Evolutionary conservation across 2,888 invertebrate species (phyloP).

Genomic region (Drosophila ustulata): DNA sequence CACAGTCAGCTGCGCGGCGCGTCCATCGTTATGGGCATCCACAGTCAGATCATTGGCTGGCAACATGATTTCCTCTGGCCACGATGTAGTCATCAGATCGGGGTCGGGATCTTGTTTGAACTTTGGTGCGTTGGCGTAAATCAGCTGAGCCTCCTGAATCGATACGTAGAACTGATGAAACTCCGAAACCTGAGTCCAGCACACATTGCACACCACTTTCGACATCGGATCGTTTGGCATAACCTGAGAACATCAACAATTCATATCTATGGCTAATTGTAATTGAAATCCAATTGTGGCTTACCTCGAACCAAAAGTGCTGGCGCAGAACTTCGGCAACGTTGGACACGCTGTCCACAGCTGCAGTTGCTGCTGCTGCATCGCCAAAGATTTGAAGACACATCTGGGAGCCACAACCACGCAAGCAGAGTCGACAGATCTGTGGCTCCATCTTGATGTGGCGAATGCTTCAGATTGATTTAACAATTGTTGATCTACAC

Average conservation of each 20-base stretch:
- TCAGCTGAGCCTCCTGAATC: slow-evolving; percentile 80
- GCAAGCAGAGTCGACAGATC: slow-evolving; percentile 81
- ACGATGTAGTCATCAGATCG: slow-evolving; percentile 47
- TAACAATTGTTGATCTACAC: slow-evolving; percentile 6
- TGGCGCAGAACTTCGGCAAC: slow-evolving; percentile 79
- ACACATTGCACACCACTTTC: slow-evolving; percentile 81
- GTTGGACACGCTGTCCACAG: slow-evolving; percentile 62
- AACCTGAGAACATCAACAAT: slow-evolving; percentile 59
- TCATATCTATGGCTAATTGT: neutral
- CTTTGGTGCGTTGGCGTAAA: slow-evolving; percentile 61
- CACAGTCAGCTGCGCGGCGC: slow-evolving; percentile 48
- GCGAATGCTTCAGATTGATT: slow-evolving; percentile 9
- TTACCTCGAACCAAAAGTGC: slow-evolving; percentile 84
- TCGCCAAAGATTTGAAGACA: slow-evolving; percentile 80
- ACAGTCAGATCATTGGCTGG: slow-evolving; percentile 63
- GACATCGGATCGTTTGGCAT: slow-evolving; percentile 76
- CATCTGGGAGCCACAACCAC: slow-evolving; percentile 75
- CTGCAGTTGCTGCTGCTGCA: slow-evolving; percentile 59
- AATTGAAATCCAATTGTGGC: neutral
- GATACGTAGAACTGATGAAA: slow-evolving; percentile 83
- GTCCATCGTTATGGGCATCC: slow-evolving; percentile 45
- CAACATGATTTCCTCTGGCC: slow-evolving; percentile 71
- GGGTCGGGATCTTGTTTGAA: slow-evolving; percentile 68
- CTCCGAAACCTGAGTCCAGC: slow-evolving; percentile 82
- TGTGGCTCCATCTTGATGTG: slow-evolving; percentile 54